These are phyloP conservation scores for Drosophila punjabiensis DNA, from an alignment of 1,140 invertebrate genomes.

Conservation along the genomic window DNA sequence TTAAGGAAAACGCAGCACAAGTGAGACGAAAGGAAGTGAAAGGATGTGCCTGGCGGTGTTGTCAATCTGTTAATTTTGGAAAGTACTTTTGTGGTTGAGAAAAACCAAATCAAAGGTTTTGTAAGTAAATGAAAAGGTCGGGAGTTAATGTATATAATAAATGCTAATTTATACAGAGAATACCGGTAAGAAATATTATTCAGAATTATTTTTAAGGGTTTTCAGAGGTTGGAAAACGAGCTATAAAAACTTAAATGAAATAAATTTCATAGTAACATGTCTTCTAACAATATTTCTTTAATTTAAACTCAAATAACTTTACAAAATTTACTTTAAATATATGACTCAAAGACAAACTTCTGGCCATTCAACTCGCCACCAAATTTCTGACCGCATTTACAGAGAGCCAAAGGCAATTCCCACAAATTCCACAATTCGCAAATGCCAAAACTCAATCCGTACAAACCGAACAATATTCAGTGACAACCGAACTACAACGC, in stretches of 20 bases:
- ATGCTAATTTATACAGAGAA: too few relatives aligned
- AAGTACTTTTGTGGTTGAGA: constrained; percentile 31
- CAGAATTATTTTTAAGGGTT: not conserved
- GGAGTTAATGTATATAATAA: not conserved
- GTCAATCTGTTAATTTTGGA: constrained; percentile 44
- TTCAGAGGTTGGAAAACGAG: not conserved
- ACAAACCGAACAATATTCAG: constrained; percentile 27
- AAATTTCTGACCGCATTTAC: constrained; percentile 9
- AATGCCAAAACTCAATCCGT: constrained; percentile 29
- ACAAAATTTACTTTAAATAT: not conserved
- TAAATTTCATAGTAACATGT: too few relatives aligned
- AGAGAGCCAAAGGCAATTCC: not conserved
- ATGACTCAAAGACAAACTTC: not conserved
- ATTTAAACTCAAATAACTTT: not conserved
- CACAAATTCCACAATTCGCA: constrained; percentile 28
- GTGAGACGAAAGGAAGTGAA: constrained; percentile 33
- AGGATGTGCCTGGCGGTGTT: constrained; percentile 21
- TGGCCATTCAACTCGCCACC: not conserved
- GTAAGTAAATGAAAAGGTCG: not conserved
- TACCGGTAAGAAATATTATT: not conserved
- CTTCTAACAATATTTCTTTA: too few relatives aligned
- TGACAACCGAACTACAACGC: constrained; percentile 46
- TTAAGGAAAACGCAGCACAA: constrained; percentile 29
- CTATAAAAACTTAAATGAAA: too few relatives aligned
- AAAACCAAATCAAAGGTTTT: constrained; percentile 15